These are phyloP conservation scores for Zhuqinia jingwanae DNA, from an alignment of 2,888 invertebrate genomes.

Conservation along the genomic window DNA sequence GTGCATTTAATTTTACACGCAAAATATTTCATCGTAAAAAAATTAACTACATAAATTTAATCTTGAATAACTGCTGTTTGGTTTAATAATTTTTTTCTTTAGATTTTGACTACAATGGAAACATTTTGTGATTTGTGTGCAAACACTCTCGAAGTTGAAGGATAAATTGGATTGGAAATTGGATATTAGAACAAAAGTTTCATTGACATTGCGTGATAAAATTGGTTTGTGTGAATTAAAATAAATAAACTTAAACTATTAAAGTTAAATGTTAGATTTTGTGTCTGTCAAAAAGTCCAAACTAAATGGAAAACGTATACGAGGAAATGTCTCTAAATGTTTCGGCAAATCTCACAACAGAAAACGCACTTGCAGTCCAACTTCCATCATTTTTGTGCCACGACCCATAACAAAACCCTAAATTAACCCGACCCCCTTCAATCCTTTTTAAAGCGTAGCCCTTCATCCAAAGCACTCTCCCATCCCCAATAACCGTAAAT, in stretches of 20 bases:
- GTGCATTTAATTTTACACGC: too few species aligned
- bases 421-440: neutral
- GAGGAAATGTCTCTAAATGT: neutral
- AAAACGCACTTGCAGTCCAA: constrained; percentile 1
- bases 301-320: neutral
- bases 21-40: too few species aligned
- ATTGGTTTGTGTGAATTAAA: too few species aligned
- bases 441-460: neutral
- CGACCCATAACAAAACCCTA: neutral
- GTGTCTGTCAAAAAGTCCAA: too few species aligned
- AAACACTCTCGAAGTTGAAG: too few species aligned
- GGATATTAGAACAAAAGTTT: too few species aligned
- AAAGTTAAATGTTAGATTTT: too few species aligned
- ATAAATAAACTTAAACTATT: neutral
- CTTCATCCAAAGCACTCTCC: neutral
- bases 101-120: neutral
- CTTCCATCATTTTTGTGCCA: neutral
- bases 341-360: neutral
- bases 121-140: neutral
- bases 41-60: too few species aligned
- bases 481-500: neutral
- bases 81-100: neutral
- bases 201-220: too few species aligned
- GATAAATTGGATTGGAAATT: too few species aligned
- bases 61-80: too few species aligned